These are phyloP conservation scores for Drosophila mayri DNA, from an alignment of 1,140 invertebrate species.

Conservation along the genomic window DNA sequence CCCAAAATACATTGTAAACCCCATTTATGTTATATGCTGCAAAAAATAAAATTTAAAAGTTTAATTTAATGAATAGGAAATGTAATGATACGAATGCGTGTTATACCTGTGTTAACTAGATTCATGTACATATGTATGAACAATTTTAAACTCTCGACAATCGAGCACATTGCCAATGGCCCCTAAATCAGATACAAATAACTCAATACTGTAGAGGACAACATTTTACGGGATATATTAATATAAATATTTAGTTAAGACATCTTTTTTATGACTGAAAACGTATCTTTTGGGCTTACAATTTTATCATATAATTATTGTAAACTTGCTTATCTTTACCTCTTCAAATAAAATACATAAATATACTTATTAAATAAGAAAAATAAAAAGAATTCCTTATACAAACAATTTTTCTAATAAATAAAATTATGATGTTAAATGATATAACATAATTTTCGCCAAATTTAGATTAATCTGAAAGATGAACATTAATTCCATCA, in stretches of 20 bases:
- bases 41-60: background rate
- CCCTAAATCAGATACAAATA: background rate
- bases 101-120: background rate
- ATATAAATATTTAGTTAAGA: background rate
- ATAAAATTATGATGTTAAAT: background rate
- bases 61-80: background rate
- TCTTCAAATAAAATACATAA: background rate
- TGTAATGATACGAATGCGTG: background rate
- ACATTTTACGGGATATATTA: background rate
- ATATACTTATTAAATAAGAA: conserved; percentile 4
- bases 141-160: conserved; percentile 9
- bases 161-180: conserved; percentile 6
- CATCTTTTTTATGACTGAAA: conserved; percentile 22
- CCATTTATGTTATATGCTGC: background rate
- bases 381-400: background rate
- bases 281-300: conserved; percentile 20
- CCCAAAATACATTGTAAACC: background rate
- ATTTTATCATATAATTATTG: conserved; percentile 13
- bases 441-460: background rate
- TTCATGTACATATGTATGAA: background rate
- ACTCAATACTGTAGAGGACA: background rate
- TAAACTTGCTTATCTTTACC: conserved; percentile 7
- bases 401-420: conserved; percentile 4
- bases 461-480: background rate
- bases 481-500: background rate